A percentile compares a stretch with the other conserved stretches of the same genome.
phyloP scores from a whole-genome alignment of 2,888 invertebrate species.

The Nomada hirtipes region DNA sequence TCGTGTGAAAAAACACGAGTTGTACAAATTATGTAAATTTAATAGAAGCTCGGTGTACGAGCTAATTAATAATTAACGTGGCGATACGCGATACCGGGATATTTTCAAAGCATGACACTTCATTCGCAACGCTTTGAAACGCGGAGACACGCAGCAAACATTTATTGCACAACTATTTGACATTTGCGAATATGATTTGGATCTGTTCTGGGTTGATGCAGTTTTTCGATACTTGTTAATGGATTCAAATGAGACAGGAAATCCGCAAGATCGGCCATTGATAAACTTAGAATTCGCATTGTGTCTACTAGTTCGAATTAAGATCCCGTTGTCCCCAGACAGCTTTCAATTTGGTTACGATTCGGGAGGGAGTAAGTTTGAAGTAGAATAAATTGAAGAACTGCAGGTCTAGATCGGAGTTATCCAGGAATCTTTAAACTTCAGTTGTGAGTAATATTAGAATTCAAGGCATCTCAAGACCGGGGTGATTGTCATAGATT shows the following conservation, averaged over 20 bases:
- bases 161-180: neutral
- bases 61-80: conserved; percentile 28
- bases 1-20: conserved; percentile 6
- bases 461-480: too few relatives aligned
- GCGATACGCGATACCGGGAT: neutral
- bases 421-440: too few relatives aligned
- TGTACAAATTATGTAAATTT: conserved; percentile 23
- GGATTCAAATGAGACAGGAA: too few relatives aligned
- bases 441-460: too few relatives aligned
- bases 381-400: neutral
- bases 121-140: neutral
- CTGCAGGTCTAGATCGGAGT: neutral
- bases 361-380: too few relatives aligned
- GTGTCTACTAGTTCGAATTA: too few relatives aligned
- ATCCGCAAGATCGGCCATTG: neutral
- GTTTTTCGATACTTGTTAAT: too few relatives aligned
- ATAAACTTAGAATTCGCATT: neutral
- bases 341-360: too few relatives aligned
- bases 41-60: neutral
- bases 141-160: neutral
- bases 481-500: too few relatives aligned
- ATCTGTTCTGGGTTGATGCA: too few relatives aligned
- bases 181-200: neutral
- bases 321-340: too few relatives aligned
- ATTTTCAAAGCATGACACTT: neutral